phyloP scores from a whole-genome alignment of 2,888 invertebrate species.

The Drosophila hamatofila region DNA sequence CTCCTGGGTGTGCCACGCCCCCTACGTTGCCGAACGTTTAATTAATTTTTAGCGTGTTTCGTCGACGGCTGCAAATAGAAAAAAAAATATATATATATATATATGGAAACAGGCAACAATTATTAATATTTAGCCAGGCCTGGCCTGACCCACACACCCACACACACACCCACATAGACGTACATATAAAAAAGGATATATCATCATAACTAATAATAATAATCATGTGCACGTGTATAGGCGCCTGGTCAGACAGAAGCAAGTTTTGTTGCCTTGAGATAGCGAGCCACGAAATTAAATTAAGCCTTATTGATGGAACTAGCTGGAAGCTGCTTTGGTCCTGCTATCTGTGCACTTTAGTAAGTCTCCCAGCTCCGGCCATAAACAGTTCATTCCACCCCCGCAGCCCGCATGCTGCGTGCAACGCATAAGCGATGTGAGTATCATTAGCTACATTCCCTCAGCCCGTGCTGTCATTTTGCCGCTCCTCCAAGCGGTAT shows the following conservation, averaged over 20 bases:
- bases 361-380: slow-evolving; percentile 36
- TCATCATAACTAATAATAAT: slow-evolving; percentile 80
- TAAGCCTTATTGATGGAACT: slow-evolving; percentile 77
- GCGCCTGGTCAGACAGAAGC: slow-evolving; percentile 5
- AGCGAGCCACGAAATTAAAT: slow-evolving; percentile 72
- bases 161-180: slow-evolving; percentile 21
- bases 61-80: slow-evolving; percentile 51
- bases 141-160: slow-evolving; percentile 2
- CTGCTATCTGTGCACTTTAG: slow-evolving; percentile 21
- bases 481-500: not conserved
- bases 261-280: slow-evolving; percentile 60
- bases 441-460: slow-evolving; percentile 65
- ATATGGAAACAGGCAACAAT: slow-evolving; percentile 62
- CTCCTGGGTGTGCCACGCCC: slow-evolving; percentile 28
- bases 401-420: slow-evolving; percentile 43
- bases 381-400: slow-evolving; percentile 40
- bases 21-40: slow-evolving; percentile 65
- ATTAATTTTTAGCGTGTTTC: slow-evolving; percentile 81
- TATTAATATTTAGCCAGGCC: slow-evolving; percentile 74
- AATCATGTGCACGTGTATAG: slow-evolving; percentile 69
- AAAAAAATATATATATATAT: slow-evolving; percentile 27
- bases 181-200: slow-evolving; percentile 64
- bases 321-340: slow-evolving; percentile 23
- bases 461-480: not conserved
- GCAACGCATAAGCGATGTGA: slow-evolving; percentile 64